These are phyloP conservation scores for Macrosteles quadrilineatus DNA, from an alignment of 1,140 invertebrate species.

Conservation along the genomic window DNA sequence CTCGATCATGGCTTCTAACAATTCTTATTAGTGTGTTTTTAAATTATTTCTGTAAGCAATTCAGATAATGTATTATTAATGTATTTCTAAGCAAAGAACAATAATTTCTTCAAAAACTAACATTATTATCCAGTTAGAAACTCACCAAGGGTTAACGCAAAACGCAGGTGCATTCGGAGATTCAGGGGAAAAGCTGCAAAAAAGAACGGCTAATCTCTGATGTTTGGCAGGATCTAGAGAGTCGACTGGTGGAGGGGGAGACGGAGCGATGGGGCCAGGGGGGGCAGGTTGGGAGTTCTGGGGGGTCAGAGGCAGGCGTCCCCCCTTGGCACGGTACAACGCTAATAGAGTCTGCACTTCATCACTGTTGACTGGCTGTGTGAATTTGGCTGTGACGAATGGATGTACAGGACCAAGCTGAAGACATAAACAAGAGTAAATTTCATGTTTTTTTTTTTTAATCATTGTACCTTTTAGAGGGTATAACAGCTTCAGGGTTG, in stretches of 20 bases:
- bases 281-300: neutral
- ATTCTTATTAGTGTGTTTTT: too few relatives aligned
- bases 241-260: conserved; percentile 55
- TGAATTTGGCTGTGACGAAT: conserved; percentile 72
- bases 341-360: conserved; percentile 74
- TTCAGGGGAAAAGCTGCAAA: conserved; percentile 86
- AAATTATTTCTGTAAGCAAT: too few relatives aligned
- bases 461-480: too few relatives aligned
- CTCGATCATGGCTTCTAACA: too few relatives aligned
- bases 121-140: too few relatives aligned
- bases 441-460: too few relatives aligned
- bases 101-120: too few relatives aligned
- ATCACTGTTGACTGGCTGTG: conserved; percentile 57
- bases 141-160: conserved; percentile 85
- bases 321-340: conserved; percentile 83
- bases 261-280: neutral
- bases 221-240: conserved; percentile 85
- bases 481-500: too few relatives aligned
- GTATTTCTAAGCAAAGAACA: too few relatives aligned
- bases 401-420: conserved; percentile 59
- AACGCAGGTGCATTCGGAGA: conserved; percentile 81
- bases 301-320: conserved; percentile 56
- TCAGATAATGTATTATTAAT: too few relatives aligned
- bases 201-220: conserved; percentile 85
- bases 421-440: conserved; percentile 38